phyloP scores from a whole-genome alignment of 2,888 invertebrate species.

The Dromius quadrimaculatus region DNA sequence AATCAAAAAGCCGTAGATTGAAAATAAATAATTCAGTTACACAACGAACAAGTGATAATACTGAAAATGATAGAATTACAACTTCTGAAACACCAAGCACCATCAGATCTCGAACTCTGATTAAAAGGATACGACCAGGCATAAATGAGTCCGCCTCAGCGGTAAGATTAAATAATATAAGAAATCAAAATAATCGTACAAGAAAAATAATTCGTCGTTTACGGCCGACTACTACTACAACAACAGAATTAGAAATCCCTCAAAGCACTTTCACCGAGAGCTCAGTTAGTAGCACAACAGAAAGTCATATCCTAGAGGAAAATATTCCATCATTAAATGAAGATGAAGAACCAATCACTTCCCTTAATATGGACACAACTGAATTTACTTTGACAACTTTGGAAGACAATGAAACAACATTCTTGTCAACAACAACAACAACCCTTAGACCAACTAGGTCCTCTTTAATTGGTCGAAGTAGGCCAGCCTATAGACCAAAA shows the following conservation, averaged over 20 bases:
- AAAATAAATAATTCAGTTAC: not conserved
- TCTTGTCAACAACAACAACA: conserved; percentile 47
- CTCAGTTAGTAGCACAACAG: conserved; percentile 35
- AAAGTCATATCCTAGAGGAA: conserved; percentile 46
- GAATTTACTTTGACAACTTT: conserved; percentile 52
- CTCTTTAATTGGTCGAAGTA: conserved; percentile 41
- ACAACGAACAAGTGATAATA: conserved; percentile 7
- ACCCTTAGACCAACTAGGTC: conserved; percentile 47
- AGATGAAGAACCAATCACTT: not conserved
- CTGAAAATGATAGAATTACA: conserved; percentile 17
- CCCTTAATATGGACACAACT: conserved; percentile 33
- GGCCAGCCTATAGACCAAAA: conserved; percentile 42
- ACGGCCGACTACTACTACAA: conserved; percentile 56
- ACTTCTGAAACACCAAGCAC: conserved; percentile 17
- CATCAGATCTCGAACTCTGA: conserved; percentile 2
- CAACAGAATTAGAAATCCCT: conserved; percentile 30
- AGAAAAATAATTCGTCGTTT: conserved; percentile 61
- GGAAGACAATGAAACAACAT: conserved; percentile 35
- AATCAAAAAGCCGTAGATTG: conserved; percentile 9
- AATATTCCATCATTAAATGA: conserved; percentile 1
- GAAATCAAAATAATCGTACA: conserved; percentile 56
- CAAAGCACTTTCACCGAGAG: conserved; percentile 29
- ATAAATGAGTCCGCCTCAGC: not conserved
- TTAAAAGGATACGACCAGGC: conserved; percentile 30
- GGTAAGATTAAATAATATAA: not conserved